Percentiles rank a stretch among this genome's conserved stretches.
phyloP scores from a whole-genome alignment of 2,888 invertebrate genomes.

The Physocephala rufipes region DNA sequence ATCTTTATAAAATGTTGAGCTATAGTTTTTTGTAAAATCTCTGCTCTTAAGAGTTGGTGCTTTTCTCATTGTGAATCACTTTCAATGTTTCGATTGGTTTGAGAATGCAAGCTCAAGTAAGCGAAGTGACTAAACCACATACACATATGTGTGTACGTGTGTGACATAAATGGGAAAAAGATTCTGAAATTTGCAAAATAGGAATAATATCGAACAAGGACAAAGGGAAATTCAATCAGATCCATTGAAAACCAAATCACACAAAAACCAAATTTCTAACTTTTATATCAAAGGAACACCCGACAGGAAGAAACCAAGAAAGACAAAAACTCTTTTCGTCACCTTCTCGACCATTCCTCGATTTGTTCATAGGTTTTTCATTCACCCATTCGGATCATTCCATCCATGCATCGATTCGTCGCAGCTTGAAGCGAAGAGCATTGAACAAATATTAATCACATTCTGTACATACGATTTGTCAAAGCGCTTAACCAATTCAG shows the following conservation, averaged over 20 bases:
- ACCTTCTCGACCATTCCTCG: not conserved
- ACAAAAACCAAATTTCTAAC: not conserved
- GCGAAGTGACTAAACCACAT: too few relatives aligned
- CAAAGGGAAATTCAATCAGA: conserved; percentile 27
- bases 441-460: conserved; percentile 34
- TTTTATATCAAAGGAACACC: not conserved
- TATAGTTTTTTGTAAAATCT: too few relatives aligned
- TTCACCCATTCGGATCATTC: too few relatives aligned
- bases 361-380: not conserved
- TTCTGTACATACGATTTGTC: conserved; percentile 31
- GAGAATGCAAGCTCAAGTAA: too few relatives aligned
- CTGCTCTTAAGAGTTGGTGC: too few relatives aligned
- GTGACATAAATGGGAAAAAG: too few relatives aligned
- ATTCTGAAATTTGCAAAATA: too few relatives aligned
- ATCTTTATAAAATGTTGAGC: too few relatives aligned
- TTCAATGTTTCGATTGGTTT: too few relatives aligned
- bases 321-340: not conserved
- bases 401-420: too few relatives aligned
- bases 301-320: not conserved
- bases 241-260: conserved; percentile 14
- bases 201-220: conserved; percentile 27
- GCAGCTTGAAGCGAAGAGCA: not conserved
- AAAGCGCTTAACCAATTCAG: conserved; percentile 33
- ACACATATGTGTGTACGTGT: too few relatives aligned
- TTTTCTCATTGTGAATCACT: too few relatives aligned